phyloP scores from a whole-genome alignment of 2,113 vertebrate genomes.

The Zosterops borbonicus region DNA sequence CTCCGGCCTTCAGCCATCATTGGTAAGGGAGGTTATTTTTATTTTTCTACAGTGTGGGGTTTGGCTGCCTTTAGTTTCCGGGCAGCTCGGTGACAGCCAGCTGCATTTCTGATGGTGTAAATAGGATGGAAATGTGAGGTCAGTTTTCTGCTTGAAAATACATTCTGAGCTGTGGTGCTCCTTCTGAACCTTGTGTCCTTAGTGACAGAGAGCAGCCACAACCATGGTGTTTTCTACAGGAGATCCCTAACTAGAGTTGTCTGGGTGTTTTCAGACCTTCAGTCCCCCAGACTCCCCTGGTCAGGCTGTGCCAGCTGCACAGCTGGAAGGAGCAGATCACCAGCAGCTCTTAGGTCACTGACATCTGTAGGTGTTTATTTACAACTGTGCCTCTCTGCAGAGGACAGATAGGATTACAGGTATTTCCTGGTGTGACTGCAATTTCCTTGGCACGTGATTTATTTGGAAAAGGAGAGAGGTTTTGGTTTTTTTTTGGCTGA shows the following conservation, averaged over 20 bases:
- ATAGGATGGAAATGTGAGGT: background rate
- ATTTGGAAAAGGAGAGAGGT: background rate
- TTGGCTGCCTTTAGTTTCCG: background rate
- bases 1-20: slow-evolving; percentile 91
- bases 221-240: rapidly evolving
- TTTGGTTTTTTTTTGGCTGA: background rate
- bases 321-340: background rate
- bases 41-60: rapidly evolving
- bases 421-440: background rate
- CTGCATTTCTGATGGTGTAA: background rate
- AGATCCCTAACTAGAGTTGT: background rate
- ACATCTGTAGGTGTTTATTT: background rate
- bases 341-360: background rate
- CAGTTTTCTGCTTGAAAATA: rapidly evolving
- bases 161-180: background rate
- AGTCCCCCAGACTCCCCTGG: background rate
- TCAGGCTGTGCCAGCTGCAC: background rate
- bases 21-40: slow-evolving; percentile 70
- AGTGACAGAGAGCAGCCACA: background rate
- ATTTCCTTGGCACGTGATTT: background rate
- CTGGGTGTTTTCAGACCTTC: background rate
- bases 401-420: background rate
- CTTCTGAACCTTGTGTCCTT: background rate
- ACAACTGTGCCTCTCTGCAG: background rate
- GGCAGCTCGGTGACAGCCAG: background rate